Percentiles rank a stretch among this genome's conserved stretches.
Conservation (phyloP, 2,888 invertebrate genomes). For the Tetragonula carbonaria region DNA sequence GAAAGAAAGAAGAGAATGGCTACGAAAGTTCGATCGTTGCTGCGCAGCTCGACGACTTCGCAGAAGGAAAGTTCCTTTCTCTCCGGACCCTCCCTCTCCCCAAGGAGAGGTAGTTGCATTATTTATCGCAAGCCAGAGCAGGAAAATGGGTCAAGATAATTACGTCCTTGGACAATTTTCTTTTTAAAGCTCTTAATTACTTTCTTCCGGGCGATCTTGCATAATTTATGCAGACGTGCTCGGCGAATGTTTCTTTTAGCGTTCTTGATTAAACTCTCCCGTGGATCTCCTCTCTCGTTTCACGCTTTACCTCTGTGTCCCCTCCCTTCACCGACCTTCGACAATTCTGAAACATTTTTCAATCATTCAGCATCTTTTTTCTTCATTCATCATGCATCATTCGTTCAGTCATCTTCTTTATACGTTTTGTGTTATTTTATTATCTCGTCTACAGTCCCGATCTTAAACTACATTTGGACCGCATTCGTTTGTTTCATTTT, state of each 20-base stretch:
- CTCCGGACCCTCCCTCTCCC: neutral
- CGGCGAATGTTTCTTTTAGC: constrained; percentile 12
- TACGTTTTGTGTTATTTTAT: too few relatives aligned
- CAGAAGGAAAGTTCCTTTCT: neutral
- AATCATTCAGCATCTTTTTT: neutral
- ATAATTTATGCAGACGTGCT: constrained; percentile 31
- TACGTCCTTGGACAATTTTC: constrained; percentile 39
- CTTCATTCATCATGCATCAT: neutral
- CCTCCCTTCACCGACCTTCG: neutral
- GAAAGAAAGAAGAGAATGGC: neutral
- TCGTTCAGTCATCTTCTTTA: too few relatives aligned
- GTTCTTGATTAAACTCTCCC: constrained; percentile 7
- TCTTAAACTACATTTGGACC: too few relatives aligned
- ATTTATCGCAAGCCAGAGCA: constrained; percentile 32
- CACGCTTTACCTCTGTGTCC: neutral
- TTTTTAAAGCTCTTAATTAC: constrained; percentile 16
- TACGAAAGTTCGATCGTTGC: neutral
- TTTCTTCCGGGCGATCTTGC: constrained; percentile 15
- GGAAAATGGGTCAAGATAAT: constrained; percentile 38
- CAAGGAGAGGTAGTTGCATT: constrained; percentile 15
- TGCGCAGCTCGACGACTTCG: neutral
- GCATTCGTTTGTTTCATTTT: neutral
- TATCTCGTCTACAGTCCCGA: too few relatives aligned
- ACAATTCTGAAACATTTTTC: too few relatives aligned
- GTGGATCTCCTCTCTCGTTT: neutral